A percentile compares a stretch with the other conserved stretches of the same genome.
Conservation (phyloP, 2,888 invertebrate genomes). For the Calameuta pallipes region DNA sequence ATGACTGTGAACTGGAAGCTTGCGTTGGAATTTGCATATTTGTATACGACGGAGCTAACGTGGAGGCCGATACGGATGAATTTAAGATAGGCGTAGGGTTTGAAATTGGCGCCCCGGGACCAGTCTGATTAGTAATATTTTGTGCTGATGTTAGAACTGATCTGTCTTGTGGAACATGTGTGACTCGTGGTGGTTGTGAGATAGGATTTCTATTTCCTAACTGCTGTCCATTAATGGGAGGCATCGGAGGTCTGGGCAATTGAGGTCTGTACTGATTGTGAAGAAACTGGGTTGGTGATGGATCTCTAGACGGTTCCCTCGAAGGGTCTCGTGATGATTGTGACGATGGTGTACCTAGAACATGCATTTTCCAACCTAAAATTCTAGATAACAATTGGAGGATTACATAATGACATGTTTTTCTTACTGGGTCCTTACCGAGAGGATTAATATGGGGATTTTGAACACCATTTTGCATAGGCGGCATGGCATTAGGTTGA, state of each 20-base stretch:
- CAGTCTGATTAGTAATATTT: conserved; percentile 12
- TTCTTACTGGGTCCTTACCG: conserved; percentile 36
- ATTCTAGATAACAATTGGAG: background rate
- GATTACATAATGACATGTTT: background rate
- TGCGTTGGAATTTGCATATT: conserved; percentile 16
- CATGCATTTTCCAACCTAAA: background rate
- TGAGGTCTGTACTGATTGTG: conserved; percentile 53
- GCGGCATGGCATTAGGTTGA: conserved; percentile 42
- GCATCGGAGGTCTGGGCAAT: conserved; percentile 46
- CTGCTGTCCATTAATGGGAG: conserved; percentile 54
- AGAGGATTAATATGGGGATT: conserved; percentile 48
- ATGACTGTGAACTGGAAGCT: conserved; percentile 12
- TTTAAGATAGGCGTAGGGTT: conserved; percentile 1
- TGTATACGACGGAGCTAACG: conserved; percentile 16
- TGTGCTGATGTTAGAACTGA: conserved; percentile 14
- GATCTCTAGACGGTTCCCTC: conserved; percentile 60
- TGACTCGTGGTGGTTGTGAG: conserved; percentile 19
- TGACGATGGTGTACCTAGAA: conserved; percentile 62
- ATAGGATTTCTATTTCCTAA: conserved; percentile 27
- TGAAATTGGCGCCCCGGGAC: conserved; percentile 8
- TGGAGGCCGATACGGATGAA: background rate
- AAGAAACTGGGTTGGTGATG: conserved; percentile 62
- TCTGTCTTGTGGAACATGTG: conserved; percentile 26
- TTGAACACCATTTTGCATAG: conserved; percentile 54
- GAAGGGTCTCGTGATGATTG: conserved; percentile 68